A percentile compares a stretch with the other conserved stretches of the same genome.
Evolutionary conservation across 2,113 vertebrate genomes (phyloP).

Genomic region (Rissa tridactyla): DNA sequence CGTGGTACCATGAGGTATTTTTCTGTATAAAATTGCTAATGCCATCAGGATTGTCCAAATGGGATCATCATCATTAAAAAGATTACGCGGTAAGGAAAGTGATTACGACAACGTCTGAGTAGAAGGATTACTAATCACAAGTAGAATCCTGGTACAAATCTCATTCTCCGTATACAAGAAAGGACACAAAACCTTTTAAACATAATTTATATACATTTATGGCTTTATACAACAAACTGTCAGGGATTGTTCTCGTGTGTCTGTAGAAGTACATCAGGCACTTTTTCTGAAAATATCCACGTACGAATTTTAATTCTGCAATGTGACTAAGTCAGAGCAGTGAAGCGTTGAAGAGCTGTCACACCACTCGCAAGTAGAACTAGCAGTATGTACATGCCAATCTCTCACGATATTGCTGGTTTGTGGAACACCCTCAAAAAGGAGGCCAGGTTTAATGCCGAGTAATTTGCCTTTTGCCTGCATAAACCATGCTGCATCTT

Average conservation of each 20-base stretch:
- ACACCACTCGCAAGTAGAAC: constrained; percentile 45
- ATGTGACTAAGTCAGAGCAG: constrained; percentile 61
- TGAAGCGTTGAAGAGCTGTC: constrained; percentile 45
- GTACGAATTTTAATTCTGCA: constrained; percentile 63
- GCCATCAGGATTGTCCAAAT: constrained; percentile 55
- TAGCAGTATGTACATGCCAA: constrained; percentile 65
- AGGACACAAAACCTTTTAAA: constrained; percentile 77
- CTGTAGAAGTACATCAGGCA: constrained; percentile 84
- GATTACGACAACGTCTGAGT: constrained; percentile 22
- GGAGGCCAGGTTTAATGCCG: constrained; percentile 57
- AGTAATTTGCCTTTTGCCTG: constrained; percentile 73
- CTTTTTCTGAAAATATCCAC: constrained; percentile 78
- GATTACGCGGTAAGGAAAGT: constrained; percentile 4
- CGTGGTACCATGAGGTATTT: constrained; percentile 58
- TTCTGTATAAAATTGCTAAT: constrained; percentile 64
- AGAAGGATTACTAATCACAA: constrained; percentile 52
- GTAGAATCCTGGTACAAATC: constrained; percentile 52
- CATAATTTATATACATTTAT: constrained; percentile 89
- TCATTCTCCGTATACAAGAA: constrained; percentile 67
- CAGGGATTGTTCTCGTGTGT: constrained; percentile 82
- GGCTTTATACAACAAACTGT: constrained; percentile 87
- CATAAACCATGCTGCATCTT: constrained; percentile 81
- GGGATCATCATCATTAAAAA: constrained; percentile 51
- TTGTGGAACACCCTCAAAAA: constrained; percentile 58
- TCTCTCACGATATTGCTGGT: constrained; percentile 58